Evolutionary conservation across 2,113 vertebrate genomes (phyloP), one percentile per base, ranked within the genome.

Genomic region (Lampris incognitus): DNA sequence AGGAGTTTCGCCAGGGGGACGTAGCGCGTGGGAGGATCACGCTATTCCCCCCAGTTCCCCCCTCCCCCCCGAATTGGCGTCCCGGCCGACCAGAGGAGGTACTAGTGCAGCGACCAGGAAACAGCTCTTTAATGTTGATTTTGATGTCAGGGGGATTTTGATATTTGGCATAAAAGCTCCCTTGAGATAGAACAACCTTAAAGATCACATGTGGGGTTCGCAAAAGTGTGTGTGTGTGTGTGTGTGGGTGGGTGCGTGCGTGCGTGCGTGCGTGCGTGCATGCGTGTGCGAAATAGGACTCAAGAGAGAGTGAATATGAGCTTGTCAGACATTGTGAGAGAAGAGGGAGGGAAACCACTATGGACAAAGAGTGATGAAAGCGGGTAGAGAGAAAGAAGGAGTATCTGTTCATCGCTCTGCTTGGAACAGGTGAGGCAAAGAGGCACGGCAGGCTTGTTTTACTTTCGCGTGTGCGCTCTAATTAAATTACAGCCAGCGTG

Each of bases 401-500:
- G 68, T 40, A 36, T 60, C 79, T 52, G 80, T 88, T 87, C 84
- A 85, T 91, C 85, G 87, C 76, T 60, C 74, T 24, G 36, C 75
- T 81, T 48, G 55, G 82, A 85, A 78, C 83, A 74, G 74, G 46
- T 83, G 69, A 90, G 86, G 83, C 89, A 88, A 82, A 78, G 89
- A 85, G 75, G 77, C 84, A 76, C 78, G 83, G 83, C 91, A 85
- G 85, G 74, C 76, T 73, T 86, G 85, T 93, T 93, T 94, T 89
- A 92, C 81, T 93, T 92, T 89, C 89, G 86, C 89, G 84, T 55
- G 84, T 73, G 78, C 41, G 64, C 54, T 46, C 87, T 91, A 90
- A 93, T 92, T 93, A 90, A 92, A 92, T 94, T 87, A 92, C 84
- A 90, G 56, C 70, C 78, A 82, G 78, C 71, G 66, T 66, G 68